phyloP scores from a whole-genome alignment of 2,888 invertebrate species.

The Cenopis cana region DNA sequence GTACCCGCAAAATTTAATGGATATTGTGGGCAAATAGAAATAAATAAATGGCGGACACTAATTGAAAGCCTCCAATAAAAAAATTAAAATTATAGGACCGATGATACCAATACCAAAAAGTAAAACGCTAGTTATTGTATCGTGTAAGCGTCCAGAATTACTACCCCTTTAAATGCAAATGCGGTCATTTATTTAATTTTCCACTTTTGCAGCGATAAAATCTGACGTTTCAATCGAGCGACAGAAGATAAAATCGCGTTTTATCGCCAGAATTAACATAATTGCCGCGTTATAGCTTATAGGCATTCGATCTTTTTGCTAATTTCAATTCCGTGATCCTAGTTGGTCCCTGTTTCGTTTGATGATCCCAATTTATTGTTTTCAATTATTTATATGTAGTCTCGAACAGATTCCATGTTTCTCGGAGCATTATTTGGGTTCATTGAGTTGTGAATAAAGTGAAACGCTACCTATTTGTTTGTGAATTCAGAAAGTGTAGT shows the following conservation, averaged over 20 bases:
- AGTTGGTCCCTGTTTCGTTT: constrained; percentile 29
- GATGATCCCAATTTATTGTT: constrained; percentile 29
- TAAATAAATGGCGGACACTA: neutral
- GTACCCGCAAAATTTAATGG: too few species aligned
- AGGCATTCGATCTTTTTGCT: constrained; percentile 54
- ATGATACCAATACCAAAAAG: constrained; percentile 15
- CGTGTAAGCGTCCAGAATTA: constrained; percentile 37
- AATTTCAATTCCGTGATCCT: constrained; percentile 45
- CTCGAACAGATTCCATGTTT: constrained; percentile 1
- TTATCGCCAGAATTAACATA: constrained; percentile 72
- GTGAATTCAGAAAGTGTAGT: neutral
- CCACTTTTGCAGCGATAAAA: constrained; percentile 69
- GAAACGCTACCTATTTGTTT: neutral
- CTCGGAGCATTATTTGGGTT: neutral
- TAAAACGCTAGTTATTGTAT: constrained; percentile 31
- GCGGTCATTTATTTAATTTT: constrained; percentile 72
- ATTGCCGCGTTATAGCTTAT: constrained; percentile 58
- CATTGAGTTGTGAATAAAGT: neutral
- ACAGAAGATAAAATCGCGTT: constrained; percentile 67
- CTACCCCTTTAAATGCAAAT: constrained; percentile 69
- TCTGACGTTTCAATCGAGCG: constrained; percentile 67
- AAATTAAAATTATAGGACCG: constrained; percentile 5
- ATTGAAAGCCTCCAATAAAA: neutral
- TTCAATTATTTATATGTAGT: constrained; percentile 26
- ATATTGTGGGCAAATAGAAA: too few species aligned